These are phyloP conservation scores for Globia sparganii DNA, from an alignment of 2,888 invertebrate genomes.

Conservation along the genomic window DNA sequence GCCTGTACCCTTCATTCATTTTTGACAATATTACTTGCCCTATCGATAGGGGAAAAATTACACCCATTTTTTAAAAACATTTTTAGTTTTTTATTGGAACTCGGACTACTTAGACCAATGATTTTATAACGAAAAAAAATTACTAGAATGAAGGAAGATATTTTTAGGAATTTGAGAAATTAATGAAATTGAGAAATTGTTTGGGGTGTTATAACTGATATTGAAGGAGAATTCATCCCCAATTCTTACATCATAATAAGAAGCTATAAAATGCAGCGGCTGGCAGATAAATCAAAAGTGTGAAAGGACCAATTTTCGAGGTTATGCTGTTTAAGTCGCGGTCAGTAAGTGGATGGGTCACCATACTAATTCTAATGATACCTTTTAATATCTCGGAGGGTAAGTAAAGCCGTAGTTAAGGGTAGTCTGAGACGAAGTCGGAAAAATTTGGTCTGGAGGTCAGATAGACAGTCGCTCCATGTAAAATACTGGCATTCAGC, in stretches of 20 bases:
- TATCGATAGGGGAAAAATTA: not conserved
- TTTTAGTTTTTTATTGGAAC: not conserved
- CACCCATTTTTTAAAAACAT: not conserved
- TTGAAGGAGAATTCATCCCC: not conserved
- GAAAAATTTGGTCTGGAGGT: not conserved
- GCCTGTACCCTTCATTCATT: not conserved
- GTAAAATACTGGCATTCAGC: not conserved
- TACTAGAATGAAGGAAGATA: fast-evolving
- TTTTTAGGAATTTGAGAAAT: not conserved
- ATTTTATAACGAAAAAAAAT: not conserved
- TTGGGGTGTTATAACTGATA: not conserved
- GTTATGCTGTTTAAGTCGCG: not conserved
- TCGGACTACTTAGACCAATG: not conserved
- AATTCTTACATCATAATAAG: not conserved
- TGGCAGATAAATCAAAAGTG: not conserved
- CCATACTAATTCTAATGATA: not conserved
- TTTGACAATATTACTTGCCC: slow-evolving; percentile 11
- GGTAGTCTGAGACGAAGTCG: not conserved
- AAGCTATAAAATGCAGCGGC: not conserved
- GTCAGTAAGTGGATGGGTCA: slow-evolving; percentile 10
- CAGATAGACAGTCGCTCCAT: not conserved
- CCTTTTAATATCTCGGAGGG: not conserved
- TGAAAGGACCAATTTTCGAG: not conserved
- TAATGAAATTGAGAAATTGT: not conserved
- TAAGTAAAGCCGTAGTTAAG: not conserved